These are phyloP conservation scores for Drosophila ironensis DNA, from an alignment of 1,140 invertebrate species.

Conservation along the genomic window DNA sequence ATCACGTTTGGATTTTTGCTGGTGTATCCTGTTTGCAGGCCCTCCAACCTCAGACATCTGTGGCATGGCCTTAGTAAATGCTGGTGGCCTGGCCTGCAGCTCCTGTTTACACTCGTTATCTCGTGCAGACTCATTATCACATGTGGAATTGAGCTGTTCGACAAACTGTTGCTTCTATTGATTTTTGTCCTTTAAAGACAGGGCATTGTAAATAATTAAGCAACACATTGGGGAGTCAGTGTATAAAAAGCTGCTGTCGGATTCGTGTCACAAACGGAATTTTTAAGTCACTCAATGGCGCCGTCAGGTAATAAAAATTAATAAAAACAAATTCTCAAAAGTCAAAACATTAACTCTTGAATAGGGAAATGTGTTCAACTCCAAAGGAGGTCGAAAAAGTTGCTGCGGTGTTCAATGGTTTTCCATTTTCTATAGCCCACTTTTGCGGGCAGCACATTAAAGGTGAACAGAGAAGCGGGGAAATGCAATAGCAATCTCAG, in stretches of 20 bases:
- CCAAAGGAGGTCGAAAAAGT: neutral
- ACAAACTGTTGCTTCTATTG: conserved; percentile 10
- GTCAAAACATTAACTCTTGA: too few species aligned
- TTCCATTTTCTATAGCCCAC: conserved; percentile 29
- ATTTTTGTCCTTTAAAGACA: neutral
- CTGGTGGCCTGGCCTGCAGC: neutral
- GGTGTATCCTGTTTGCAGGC: neutral
- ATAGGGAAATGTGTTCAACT: too few species aligned
- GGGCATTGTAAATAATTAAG: neutral
- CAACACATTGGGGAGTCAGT: neutral
- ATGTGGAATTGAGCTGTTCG: neutral
- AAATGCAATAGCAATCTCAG: conserved; percentile 50
- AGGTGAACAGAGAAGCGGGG: neutral
- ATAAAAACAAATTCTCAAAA: too few species aligned
- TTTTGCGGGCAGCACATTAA: conserved; percentile 43
- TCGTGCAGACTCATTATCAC: conserved; percentile 9
- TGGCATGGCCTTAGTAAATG: conserved; percentile 1
- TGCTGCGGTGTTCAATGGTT: neutral
- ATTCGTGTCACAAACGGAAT: neutral
- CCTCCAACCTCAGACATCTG: conserved; percentile 18
- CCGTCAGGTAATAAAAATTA: neutral
- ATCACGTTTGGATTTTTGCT: neutral
- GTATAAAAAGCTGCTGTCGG: too few species aligned
- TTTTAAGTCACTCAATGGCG: neutral
- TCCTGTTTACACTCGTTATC: neutral